Evolutionary conservation across 2,797 vertebrate species (phyloP), one percentile per base, ranked within the genome.

Genomic region (Liparis tanakae): DNA sequence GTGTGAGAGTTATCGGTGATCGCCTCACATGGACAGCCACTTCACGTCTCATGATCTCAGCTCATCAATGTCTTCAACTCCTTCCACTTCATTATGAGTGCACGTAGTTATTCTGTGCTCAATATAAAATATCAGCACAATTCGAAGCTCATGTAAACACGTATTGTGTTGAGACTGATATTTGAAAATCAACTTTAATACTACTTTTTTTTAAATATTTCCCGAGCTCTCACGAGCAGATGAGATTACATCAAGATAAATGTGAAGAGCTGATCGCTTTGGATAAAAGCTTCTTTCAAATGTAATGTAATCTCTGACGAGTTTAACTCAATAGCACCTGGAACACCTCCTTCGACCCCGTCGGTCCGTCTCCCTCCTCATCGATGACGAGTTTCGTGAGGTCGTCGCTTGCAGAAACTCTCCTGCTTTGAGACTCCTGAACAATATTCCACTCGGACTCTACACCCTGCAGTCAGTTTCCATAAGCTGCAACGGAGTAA

Each of bases 1-100:
- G 72, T 33, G 18, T 72, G 62, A 81, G 88, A 71, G 61, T 78
- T 17, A 51, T 66, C 58, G 33, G 39, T 15, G 15, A 60, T 18
- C 7, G 4, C 37, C 56, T 80, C n/a, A 60, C 34, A 58, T 55
- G n/a, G 51, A 33, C 15, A 17, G 63, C 46, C 22, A 44, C 1
- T 9, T 34, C 15, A 1, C 62, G 22, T 37, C 56, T 30, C 20
- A 5, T 65, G 12, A 53, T 72, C 62, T 50, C 7, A 36, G 36
- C 58, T 79, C 36, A 62, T 53, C 57, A 46, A 39, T 50, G 59
- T 59, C 22, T 67, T 65, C 34, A 33, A 10, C 20, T 63, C 15
- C 17, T 36, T 67, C 55, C 41, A 37, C 48, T 60, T n/a, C 1
- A 5, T 22, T 65, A n/a, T 14, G 7, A 41, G 37, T 59, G 15